Conservation (phyloP, 2,888 invertebrate species). For the Scaptodrosophila latifasciaeformis region DNA sequence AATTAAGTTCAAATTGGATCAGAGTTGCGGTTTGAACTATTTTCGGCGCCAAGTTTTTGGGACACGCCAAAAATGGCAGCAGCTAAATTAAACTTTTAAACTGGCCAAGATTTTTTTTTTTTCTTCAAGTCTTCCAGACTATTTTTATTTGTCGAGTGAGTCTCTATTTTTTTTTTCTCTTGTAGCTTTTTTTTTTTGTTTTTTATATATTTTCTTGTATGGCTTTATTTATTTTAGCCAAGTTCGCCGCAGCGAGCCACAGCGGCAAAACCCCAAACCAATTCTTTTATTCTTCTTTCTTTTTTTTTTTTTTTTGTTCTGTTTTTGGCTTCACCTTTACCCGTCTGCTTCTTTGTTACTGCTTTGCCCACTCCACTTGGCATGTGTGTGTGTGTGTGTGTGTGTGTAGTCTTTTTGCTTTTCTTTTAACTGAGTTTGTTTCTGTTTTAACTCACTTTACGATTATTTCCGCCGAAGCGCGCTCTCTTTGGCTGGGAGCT, state of each 20-base stretch:
- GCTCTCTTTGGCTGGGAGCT: not conserved
- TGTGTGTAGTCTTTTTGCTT: constrained; percentile 22
- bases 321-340: constrained; percentile 6
- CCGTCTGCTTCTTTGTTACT: constrained; percentile 5
- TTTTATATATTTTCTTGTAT: constrained; percentile 29
- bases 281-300: constrained; percentile 11
- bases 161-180: too few species aligned
- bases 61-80: constrained; percentile 40
- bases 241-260: constrained; percentile 45
- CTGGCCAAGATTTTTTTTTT: too few species aligned
- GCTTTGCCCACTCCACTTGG: not conserved
- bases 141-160: too few species aligned
- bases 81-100: constrained; percentile 37
- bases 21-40: too few species aligned
- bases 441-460: constrained; percentile 54
- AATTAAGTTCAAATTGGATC: constrained; percentile 62
- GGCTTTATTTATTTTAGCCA: constrained; percentile 64
- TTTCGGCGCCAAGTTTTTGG: constrained; percentile 40
- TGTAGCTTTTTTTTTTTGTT: constrained; percentile 26
- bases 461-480: constrained; percentile 64
- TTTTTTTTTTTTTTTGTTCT: constrained; percentile 38
- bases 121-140: too few species aligned
- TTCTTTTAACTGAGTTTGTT: constrained; percentile 15
- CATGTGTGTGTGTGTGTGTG: constrained; percentile 20
- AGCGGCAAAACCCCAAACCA: constrained; percentile 1